Evolutionary conservation across 2,797 vertebrate species (phyloP), one percentile per base, ranked within the genome.

Genomic region (Spea hammondii): DNA sequence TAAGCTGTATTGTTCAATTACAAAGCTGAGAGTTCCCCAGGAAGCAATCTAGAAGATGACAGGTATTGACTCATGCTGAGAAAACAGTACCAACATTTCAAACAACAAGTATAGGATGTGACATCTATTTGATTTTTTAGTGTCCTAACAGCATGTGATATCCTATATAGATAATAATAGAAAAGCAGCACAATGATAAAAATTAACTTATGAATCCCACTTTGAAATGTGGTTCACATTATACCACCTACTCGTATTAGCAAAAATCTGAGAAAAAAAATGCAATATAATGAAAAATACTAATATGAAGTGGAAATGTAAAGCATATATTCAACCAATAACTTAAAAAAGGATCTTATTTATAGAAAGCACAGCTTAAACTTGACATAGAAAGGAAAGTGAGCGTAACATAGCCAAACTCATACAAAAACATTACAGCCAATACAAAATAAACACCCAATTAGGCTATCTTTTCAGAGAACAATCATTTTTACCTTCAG

Each of bases 351-450:
- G 32, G 32, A 32, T 32, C 32, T 32, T 32, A 32, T 1, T 32
- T 3, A 32, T 32, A 32, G 32, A 32, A 2, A 32, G 32, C 32
- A 32, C 32, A 32, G 32, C 32, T 32, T 1, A 32, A 32, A 87
- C 86, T 88, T 90, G 89, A 88, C 87, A 87, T 89, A 91, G 91
- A 91, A 83, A 88, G 87, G 86, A 90, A 88, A 89, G 72, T 84
- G 53, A 78, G 62, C 9, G 57, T 66, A 79, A 84, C 83, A 90
- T 89, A 88, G 59, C 0, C 89, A 89, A 87, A 88, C 87, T 90
- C 89, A 90, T 91, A 88, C 88, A 90, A 32, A 89, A 92, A 89
- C 84, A 89, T 89, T 89, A 88, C 84, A 32, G 87, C 88, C 88
- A 85, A 90, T 88, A 87, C 83, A 88, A 88, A 90, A 89, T 90